These are phyloP conservation scores for Andrena chrysosceles DNA, from an alignment of 2,888 invertebrate species.

Conservation along the genomic window DNA sequence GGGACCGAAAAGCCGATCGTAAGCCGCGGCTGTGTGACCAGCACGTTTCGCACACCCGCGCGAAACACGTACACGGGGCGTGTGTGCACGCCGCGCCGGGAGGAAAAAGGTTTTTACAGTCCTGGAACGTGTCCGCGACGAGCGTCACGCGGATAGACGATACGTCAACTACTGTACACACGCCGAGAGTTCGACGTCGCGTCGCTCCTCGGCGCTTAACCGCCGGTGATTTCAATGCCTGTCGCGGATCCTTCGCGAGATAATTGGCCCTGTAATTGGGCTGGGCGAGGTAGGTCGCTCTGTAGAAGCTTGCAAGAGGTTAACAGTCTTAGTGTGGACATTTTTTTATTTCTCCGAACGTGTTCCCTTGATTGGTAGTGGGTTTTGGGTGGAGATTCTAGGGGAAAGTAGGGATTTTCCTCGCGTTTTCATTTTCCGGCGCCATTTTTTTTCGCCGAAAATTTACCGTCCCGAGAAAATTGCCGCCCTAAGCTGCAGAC, in stretches of 20 bases:
- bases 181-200: not conserved
- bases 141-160: constrained; percentile 42
- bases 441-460: too few relatives aligned
- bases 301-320: too few relatives aligned
- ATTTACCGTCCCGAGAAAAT: too few relatives aligned
- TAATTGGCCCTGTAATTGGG: constrained; percentile 1
- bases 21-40: constrained; percentile 50
- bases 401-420: too few relatives aligned
- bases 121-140: constrained; percentile 40
- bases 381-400: too few relatives aligned
- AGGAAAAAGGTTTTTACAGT: constrained; percentile 39
- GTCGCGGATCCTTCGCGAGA: constrained; percentile 21
- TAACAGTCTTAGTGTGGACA: too few relatives aligned
- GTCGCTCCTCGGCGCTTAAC: not conserved
- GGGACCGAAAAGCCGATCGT: constrained; percentile 77
- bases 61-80: constrained; percentile 44
- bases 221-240: constrained; percentile 49
- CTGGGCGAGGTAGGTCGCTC: not conserved
- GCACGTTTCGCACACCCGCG: constrained; percentile 57
- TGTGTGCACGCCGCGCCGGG: constrained; percentile 25
- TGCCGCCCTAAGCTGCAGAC: too few relatives aligned
- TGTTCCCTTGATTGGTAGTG: too few relatives aligned
- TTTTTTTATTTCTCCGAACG: too few relatives aligned
- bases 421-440: too few relatives aligned
- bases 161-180: constrained; percentile 13